Evolutionary conservation across 2,797 vertebrate genomes (phyloP).

Genomic region (Enteromius fasciolatus): DNA sequence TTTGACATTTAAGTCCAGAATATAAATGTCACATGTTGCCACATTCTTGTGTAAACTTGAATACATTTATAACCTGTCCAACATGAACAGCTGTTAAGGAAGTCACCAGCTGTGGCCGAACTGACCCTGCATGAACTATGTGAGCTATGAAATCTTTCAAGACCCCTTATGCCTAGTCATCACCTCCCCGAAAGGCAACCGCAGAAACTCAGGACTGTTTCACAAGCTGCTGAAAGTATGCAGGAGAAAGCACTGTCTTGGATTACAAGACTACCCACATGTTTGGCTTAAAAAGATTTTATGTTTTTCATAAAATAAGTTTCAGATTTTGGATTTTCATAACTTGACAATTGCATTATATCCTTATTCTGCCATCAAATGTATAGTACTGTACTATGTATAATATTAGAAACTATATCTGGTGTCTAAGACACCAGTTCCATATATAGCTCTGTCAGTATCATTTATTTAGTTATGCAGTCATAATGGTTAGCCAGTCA

Average conservation of each 20-base stretch:
- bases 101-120: constrained; percentile 15
- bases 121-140: constrained; percentile 8
- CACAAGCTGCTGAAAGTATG: constrained; percentile 70
- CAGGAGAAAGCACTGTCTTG: constrained; percentile 18
- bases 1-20: constrained; percentile 11
- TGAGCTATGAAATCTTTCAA: constrained; percentile 36
- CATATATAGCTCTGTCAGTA: background rate
- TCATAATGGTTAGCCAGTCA: background rate
- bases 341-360: background rate
- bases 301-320: background rate
- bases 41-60: constrained; percentile 16
- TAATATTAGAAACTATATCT: background rate
- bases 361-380: background rate
- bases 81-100: constrained; percentile 19
- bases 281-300: constrained; percentile 14
- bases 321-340: background rate
- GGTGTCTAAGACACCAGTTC: background rate
- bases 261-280: constrained; percentile 48
- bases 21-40: constrained; percentile 3
- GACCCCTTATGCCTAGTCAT: constrained; percentile 24
- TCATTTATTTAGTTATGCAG: background rate
- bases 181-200: constrained; percentile 30
- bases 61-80: constrained; percentile 9
- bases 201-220: constrained; percentile 59
- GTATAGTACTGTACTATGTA: background rate